phyloP scores from a whole-genome alignment of 2,797 vertebrate genomes.

The Neomorphus geoffroyi region DNA sequence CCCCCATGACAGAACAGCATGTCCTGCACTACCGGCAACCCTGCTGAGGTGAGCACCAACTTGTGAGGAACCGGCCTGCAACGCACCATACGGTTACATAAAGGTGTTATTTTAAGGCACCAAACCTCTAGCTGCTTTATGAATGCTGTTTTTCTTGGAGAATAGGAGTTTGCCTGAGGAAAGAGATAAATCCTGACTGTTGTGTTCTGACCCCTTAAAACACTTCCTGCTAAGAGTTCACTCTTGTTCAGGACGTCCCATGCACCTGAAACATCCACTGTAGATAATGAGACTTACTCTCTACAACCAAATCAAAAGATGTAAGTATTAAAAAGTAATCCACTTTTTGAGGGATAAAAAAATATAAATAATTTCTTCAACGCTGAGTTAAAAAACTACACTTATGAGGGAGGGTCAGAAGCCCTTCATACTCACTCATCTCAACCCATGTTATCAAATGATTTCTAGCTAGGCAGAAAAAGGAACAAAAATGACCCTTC shows the following conservation, averaged over 20 bases:
- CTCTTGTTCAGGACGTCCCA: not conserved
- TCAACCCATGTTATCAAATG: not conserved
- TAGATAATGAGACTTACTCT: not conserved
- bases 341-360: not conserved
- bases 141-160: not conserved
- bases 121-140: not conserved
- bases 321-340: not conserved
- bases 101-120: not conserved
- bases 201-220: not conserved
- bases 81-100: not conserved
- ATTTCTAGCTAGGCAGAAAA: not conserved
- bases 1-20: not conserved
- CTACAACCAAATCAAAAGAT: not conserved
- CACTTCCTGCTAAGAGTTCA: not conserved
- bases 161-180: not conserved
- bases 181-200: not conserved
- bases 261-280: not conserved
- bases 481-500: not conserved
- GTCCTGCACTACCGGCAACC: not conserved
- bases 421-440: not conserved
- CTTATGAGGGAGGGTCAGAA: not conserved
- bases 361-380: not conserved
- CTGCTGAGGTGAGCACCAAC: not conserved
- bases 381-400: not conserved
- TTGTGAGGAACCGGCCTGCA: not conserved